A percentile compares a stretch with the other conserved stretches of the same genome.
phyloP scores from a whole-genome alignment of 2,888 invertebrate species.

The Mesochorus sp. region DNA sequence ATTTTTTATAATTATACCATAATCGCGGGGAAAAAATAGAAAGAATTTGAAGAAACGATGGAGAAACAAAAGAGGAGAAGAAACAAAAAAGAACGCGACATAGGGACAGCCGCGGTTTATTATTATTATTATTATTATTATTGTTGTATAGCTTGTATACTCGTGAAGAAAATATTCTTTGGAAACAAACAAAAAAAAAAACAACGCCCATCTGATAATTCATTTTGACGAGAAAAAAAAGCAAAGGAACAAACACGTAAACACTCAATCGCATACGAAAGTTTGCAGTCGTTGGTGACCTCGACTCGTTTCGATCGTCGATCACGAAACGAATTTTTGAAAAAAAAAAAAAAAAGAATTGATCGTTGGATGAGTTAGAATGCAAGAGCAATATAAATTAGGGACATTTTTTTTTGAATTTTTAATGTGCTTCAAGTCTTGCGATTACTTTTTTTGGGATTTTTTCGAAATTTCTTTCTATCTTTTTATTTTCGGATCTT shows the following conservation, averaged over 20 bases:
- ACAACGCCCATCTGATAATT: slow-evolving; percentile 55
- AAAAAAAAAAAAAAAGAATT: no score
- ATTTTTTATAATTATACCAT: slow-evolving; percentile 20
- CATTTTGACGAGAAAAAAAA: slow-evolving; percentile 45
- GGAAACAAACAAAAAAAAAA: slow-evolving; percentile 43
- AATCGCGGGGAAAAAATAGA: not conserved
- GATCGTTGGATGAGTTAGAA: no score
- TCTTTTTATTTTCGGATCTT: not conserved
- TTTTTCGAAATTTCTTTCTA: not conserved
- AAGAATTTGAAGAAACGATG: not conserved
- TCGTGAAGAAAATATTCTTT: slow-evolving; percentile 54
- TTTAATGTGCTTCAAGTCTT: no score
- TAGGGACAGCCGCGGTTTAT: slow-evolving; percentile 47
- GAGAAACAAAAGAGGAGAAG: not conserved
- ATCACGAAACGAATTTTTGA: no score
- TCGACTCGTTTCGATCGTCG: slow-evolving; percentile 30
- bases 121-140: slow-evolving; percentile 38
- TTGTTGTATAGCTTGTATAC: slow-evolving; percentile 52
- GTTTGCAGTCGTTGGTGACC: no score
- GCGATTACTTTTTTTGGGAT: not conserved
- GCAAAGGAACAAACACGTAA: slow-evolving; percentile 8
- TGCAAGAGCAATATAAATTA: no score
- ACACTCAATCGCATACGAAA: slow-evolving; percentile 12
- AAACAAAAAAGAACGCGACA: slow-evolving; percentile 17
- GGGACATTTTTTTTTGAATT: no score